These are phyloP conservation scores for Melopsittacus undulatus DNA, from an alignment of 2,797 vertebrate genomes.

Conservation along the genomic window DNA sequence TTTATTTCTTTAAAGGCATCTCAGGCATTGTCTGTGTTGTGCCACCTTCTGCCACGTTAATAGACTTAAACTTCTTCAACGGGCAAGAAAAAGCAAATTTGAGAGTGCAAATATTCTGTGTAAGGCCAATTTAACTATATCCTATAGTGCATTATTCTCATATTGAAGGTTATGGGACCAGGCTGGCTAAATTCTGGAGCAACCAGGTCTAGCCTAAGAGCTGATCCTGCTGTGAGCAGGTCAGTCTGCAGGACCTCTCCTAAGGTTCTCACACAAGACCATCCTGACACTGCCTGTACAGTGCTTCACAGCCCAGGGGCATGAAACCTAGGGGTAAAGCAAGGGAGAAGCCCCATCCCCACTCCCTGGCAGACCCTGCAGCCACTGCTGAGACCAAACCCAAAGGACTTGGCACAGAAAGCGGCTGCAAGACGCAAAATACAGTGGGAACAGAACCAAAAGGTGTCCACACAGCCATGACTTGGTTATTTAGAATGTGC, in stretches of 20 bases:
- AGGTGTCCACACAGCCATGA: accelerated
- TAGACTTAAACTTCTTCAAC: background rate
- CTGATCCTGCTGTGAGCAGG: background rate
- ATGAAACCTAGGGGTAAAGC: background rate
- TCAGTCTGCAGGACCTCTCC: background rate
- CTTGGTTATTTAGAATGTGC: background rate
- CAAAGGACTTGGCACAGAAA: background rate
- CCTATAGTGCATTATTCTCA: background rate
- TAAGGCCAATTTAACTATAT: background rate
- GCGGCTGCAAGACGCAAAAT: background rate
- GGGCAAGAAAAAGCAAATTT: background rate
- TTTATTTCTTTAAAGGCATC: background rate
- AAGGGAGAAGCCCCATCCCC: background rate
- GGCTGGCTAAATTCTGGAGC: background rate
- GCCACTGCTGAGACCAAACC: background rate
- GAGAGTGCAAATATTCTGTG: background rate
- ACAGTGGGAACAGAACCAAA: accelerated
- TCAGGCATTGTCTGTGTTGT: background rate
- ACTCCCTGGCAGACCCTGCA: background rate
- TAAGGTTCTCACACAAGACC: background rate
- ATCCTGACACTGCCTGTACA: background rate
- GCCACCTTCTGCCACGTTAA: background rate
- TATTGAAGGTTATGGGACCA: background rate
- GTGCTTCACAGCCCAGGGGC: accelerated
- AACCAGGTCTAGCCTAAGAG: background rate